Percentiles rank a stretch among this genome's conserved stretches.
These are phyloP conservation scores for Gasterosteus nipponicus DNA, from an alignment of 2,113 vertebrate species.

Conservation along the genomic window DNA sequence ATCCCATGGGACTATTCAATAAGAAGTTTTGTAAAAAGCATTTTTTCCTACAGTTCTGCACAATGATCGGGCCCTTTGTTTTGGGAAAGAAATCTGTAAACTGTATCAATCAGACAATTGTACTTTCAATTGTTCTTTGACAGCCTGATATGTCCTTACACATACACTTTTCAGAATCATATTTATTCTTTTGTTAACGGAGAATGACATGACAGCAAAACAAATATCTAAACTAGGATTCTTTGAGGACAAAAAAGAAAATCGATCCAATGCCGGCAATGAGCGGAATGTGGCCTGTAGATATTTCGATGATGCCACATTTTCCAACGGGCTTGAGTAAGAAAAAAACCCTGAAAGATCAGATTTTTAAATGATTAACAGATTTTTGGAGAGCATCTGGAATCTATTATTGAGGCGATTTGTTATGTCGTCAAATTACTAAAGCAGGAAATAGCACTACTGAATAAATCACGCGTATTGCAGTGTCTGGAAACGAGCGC, in stretches of 20 bases:
- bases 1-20: constrained; percentile 1
- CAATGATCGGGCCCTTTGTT: not conserved
- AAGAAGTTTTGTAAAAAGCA: not conserved
- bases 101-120: constrained; percentile 17
- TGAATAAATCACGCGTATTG: constrained; percentile 72
- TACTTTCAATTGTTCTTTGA: not conserved
- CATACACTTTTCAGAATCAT: constrained; percentile 30
- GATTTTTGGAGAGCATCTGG: constrained; percentile 69
- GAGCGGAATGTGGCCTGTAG: constrained; percentile 8
- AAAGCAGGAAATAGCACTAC: constrained; percentile 75
- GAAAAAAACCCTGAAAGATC: constrained; percentile 17
- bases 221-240: not conserved
- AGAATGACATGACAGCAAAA: constrained; percentile 44
- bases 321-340: constrained; percentile 61
- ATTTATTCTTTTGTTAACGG: constrained; percentile 44
- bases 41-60: constrained; percentile 5
- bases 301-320: constrained; percentile 55
- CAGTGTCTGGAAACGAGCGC: constrained; percentile 52
- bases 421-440: constrained; percentile 79
- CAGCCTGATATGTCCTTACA: constrained; percentile 33
- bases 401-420: constrained; percentile 73
- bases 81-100: constrained; percentile 48
- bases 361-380: constrained; percentile 69
- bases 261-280: constrained; percentile 3
- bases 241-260: not conserved